A percentile compares a stretch with the other conserved stretches of the same genome.
These are phyloP conservation scores for Notodonta dromedarius DNA, from an alignment of 2,888 invertebrate genomes.

Conservation along the genomic window DNA sequence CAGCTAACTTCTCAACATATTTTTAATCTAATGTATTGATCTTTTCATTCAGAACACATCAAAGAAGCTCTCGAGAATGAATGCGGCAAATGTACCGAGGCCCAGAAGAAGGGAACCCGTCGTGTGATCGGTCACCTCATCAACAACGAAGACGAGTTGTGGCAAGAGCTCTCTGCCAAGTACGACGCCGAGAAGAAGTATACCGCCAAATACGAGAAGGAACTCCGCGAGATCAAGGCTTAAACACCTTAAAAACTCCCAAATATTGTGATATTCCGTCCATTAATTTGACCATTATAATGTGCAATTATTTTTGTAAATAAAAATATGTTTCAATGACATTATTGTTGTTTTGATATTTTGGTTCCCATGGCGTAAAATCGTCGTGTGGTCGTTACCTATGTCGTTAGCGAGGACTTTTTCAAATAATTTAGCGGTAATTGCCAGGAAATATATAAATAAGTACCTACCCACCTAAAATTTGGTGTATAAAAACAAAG, in stretches of 20 bases:
- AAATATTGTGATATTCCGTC: slow-evolving; percentile 8
- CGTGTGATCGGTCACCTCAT: slow-evolving; percentile 55
- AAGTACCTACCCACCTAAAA: too few species aligned
- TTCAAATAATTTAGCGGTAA: too few species aligned
- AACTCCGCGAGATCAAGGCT: slow-evolving; percentile 46
- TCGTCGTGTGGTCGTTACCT: too few species aligned
- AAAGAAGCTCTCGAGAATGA: slow-evolving; percentile 57
- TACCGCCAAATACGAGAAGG: slow-evolving; percentile 58
- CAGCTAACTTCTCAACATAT: too few species aligned
- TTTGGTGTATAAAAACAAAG: too few species aligned
- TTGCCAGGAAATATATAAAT: too few species aligned
- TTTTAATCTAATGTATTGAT: too few species aligned
- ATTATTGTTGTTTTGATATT: background rate
- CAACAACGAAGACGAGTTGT: slow-evolving; percentile 58
- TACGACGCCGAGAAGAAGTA: slow-evolving; percentile 66
- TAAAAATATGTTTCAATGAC: slow-evolving; percentile 1
- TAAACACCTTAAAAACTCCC: slow-evolving; percentile 11
- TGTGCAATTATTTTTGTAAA: slow-evolving; percentile 14
- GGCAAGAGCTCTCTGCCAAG: slow-evolving; percentile 61
- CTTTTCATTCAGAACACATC: slow-evolving; percentile 55
- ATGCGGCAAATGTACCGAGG: slow-evolving; percentile 52
- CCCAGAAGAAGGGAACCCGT: slow-evolving; percentile 49
- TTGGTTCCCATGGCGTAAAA: background rate
- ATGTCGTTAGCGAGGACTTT: too few species aligned
- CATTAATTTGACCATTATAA: slow-evolving; percentile 8